Conservation (phyloP, 37 sponge, comb jelly and placozoan species). For the Aplysina aerophoba region DNA sequence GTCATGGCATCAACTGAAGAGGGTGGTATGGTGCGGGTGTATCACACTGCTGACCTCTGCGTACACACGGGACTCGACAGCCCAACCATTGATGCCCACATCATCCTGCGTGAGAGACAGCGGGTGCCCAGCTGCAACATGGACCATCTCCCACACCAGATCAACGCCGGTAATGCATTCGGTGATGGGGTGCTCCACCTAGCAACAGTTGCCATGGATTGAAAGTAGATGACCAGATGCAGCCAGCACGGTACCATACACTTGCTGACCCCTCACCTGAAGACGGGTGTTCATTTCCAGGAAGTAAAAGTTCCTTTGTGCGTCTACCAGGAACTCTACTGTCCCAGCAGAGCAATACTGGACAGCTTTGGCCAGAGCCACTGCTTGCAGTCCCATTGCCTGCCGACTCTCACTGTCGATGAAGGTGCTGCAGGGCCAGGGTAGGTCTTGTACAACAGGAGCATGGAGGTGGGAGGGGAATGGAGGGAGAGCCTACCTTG, state of each 20-base stretch:
- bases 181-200: slow-evolving; percentile 99
- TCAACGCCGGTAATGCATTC: slow-evolving; percentile 97
- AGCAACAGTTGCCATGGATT: background rate
- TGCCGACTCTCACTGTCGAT: slow-evolving; percentile 78
- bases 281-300: slow-evolving; percentile 99
- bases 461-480: too few species aligned
- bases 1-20: too few species aligned
- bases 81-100: slow-evolving; percentile 96
- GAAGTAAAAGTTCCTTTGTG: slow-evolving; percentile 93
- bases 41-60: too few species aligned
- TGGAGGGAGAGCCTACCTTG: slow-evolving; percentile 48
- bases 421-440: too few species aligned
- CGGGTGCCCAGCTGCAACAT: slow-evolving; percentile 86
- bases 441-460: background rate
- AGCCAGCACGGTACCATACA: background rate
- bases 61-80: slow-evolving; percentile 91
- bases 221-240: background rate
- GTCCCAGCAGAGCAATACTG: slow-evolving; percentile 93
- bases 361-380: slow-evolving; percentile 86
- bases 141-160: slow-evolving; percentile 91
- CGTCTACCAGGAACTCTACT: slow-evolving; percentile 97
- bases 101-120: slow-evolving; percentile 78
- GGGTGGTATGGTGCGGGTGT: too few species aligned
- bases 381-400: slow-evolving; percentile 94
- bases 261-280: slow-evolving; percentile 48